Base-by-base conservation (phyloP, 2,113 vertebrate genomes). In the Gadus chalcogrammus region DNA sequence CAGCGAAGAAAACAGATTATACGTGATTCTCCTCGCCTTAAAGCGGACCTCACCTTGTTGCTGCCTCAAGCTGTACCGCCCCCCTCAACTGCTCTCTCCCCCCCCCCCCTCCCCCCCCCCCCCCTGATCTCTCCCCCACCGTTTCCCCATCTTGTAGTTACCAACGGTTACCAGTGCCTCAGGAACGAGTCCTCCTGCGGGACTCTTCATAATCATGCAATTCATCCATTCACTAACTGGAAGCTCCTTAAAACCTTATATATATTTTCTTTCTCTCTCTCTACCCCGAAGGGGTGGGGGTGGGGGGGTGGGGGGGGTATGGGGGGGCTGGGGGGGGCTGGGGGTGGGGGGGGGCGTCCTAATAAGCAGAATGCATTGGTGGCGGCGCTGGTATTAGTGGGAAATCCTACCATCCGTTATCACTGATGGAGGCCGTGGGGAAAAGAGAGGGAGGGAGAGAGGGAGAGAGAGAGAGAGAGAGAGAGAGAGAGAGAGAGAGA, bases 141-240 rank as follows among this genome's bases (percentile, higher is more conserved):
- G 48, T 8, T 64, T 35, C 27, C 69, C 60, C 18, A 53, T 31
- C 31, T 31, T 31, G 67, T 70, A 27, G 42, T 64, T 22, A 56
- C 48, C 62, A 42, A 69, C 78, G 74, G 31, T 66, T 74, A 65
- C 15, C 64, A 76, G 17, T 11, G 9, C 74, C 27, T 2, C 42
- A 64, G 79, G 74, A 52, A 71, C 7, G 27, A 72, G 42, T 68
- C 60, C 74, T 69, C 78, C 85, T 72, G 75, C 62, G 80, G 81
- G 81, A 55, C 75, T 75, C 63, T 80, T 78, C 35, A 73, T 87
- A 80, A 88, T 88, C 80, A 70, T 74, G 73, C 84, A 80, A 88
- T 84, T 79, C 75, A 75, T 28, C 78, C 76, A 72, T 87, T 87
- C 78, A 84, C 69, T 63, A 24, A 63, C 64, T 79, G 16, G 66